Conservation (phyloP, 2,113 vertebrate genomes). For the Caretta caretta region DNA sequence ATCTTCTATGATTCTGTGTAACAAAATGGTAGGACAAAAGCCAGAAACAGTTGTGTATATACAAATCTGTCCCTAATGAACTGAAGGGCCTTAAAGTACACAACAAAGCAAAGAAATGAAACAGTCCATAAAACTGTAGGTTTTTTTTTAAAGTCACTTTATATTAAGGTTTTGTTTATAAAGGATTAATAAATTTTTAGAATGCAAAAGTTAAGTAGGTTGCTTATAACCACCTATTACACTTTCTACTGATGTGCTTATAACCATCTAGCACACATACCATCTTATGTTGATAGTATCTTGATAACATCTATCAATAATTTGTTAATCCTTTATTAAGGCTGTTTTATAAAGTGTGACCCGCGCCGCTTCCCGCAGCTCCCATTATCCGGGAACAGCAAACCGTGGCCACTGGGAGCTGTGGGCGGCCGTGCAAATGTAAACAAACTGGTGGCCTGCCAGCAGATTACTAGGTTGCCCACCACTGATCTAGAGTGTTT, state of each 20-base stretch:
- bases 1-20: too few relatives aligned
- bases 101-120: neutral
- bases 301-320: neutral
- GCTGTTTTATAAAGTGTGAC: neutral
- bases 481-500: neutral
- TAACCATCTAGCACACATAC: neutral
- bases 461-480: too few relatives aligned
- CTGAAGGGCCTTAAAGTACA: neutral
- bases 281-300: rapidly evolving
- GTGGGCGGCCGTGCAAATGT: too few relatives aligned
- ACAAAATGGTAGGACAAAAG: neutral
- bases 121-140: rapidly evolving
- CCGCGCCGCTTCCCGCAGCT: neutral
- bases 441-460: too few relatives aligned
- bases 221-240: neutral
- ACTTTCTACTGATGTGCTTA: neutral
- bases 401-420: too few relatives aligned
- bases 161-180: neutral
- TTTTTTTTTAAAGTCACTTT: neutral
- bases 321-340: neutral
- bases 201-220: neutral
- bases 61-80: neutral
- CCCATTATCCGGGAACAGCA: too few relatives aligned
- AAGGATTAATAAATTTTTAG: neutral
- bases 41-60: neutral